Evolutionary conservation across 2,113 vertebrate species (phyloP).

Genomic region (Pseudolaguvia tuberculata): DNA sequence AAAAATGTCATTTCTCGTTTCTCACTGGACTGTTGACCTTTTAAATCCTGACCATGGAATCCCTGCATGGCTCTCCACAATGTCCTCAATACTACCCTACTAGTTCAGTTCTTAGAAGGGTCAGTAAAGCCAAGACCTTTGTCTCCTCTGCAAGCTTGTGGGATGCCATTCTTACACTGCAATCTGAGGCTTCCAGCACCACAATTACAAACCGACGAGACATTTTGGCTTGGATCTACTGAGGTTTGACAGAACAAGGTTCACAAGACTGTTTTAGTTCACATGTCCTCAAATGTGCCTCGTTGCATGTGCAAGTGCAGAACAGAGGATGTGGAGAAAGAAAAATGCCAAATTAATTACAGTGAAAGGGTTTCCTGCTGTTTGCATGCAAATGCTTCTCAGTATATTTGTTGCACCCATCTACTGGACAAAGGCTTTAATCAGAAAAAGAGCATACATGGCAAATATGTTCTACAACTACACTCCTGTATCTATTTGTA

Average conservation of each 20-base stretch:
- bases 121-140: conserved; percentile 37
- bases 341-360: conserved; percentile 37
- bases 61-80: conserved; percentile 10
- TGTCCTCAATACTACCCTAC: conserved; percentile 2
- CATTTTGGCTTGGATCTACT: conserved; percentile 27
- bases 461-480: conserved; percentile 15
- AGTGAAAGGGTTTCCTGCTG: conserved; percentile 34
- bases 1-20: conserved; percentile 26
- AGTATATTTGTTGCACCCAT: conserved; percentile 34
- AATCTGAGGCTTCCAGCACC: conserved; percentile 36
- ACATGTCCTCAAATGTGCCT: conserved; percentile 27
- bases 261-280: conserved; percentile 28
- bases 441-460: conserved; percentile 23
- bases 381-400: conserved; percentile 42
- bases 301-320: conserved; percentile 29
- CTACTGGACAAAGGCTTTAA: conserved; percentile 20
- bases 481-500: conserved; percentile 28
- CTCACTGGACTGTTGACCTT: conserved; percentile 38
- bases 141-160: conserved; percentile 24
- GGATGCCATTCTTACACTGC: conserved; percentile 38
- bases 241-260: conserved; percentile 29
- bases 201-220: conserved; percentile 36
- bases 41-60: conserved; percentile 38
- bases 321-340: conserved; percentile 37
- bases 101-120: not conserved